Percentiles rank a stretch among this genome's conserved stretches.
phyloP scores from a whole-genome alignment of 35 echinoderm and acorn worm species.

The Heliocidaris erythrogramma region DNA sequence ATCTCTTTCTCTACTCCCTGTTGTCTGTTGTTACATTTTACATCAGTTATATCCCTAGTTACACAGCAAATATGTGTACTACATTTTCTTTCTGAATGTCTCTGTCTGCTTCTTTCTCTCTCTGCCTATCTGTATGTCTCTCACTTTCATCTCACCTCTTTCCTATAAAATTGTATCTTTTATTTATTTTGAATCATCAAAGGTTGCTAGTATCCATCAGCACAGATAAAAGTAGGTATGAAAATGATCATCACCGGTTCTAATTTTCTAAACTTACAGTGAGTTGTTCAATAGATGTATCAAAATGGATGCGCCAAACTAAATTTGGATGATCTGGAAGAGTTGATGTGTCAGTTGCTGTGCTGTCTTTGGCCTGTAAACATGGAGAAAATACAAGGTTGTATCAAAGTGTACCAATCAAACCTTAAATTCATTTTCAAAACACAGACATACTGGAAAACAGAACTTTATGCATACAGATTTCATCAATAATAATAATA shows the following conservation, averaged over 20 bases:
- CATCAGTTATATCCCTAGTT: too few relatives aligned
- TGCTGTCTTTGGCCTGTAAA: neutral
- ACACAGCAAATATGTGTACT: too few relatives aligned
- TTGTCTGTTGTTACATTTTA: too few relatives aligned
- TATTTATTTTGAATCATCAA: neutral
- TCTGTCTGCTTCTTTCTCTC: neutral
- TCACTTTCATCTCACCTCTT: neutral
- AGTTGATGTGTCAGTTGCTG: neutral
- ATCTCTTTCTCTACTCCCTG: too few relatives aligned
- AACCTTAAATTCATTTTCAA: too few relatives aligned
- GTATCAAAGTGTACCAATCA: too few relatives aligned
- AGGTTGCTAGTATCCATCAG: too few relatives aligned
- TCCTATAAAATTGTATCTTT: neutral
- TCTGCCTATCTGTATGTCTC: neutral
- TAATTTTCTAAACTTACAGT: neutral
- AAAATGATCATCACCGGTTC: too few relatives aligned
- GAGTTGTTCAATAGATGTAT: neutral
- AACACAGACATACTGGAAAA: too few relatives aligned
- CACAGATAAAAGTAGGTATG: too few relatives aligned
- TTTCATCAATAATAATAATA: too few relatives aligned
- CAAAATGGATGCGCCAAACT: neutral
- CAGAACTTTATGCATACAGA: too few relatives aligned
- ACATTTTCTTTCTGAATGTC: neutral
- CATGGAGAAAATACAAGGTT: neutral
- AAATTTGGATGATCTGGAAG: neutral